Evolutionary conservation across 2,888 invertebrate species (phyloP).

Genomic region (Drosophila longiperda): DNA sequence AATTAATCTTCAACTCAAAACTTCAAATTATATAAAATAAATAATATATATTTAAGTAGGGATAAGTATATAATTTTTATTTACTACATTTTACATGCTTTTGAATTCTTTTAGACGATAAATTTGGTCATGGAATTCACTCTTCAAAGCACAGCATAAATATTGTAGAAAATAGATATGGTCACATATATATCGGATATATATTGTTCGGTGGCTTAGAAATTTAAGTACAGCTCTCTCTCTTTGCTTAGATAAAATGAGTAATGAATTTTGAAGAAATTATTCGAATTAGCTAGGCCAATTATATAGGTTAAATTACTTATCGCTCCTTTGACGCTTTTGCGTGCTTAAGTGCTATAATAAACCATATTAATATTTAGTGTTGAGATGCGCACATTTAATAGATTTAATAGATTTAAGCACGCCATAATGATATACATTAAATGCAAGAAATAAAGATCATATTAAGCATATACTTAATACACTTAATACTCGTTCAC

Average conservation of each 20-base stretch:
- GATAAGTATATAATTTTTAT: constrained; percentile 43
- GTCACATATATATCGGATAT: neutral
- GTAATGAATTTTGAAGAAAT: neutral
- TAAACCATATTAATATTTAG: constrained; percentile 7
- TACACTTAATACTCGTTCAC: constrained; percentile 7
- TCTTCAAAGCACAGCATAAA: constrained; percentile 26
- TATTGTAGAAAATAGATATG: neutral
- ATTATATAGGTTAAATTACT: constrained; percentile 33
- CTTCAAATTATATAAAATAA: constrained; percentile 11
- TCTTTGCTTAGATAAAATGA: neutral
- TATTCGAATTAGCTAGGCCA: constrained; percentile 40
- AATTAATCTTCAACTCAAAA: constrained; percentile 12
- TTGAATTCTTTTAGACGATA: constrained; percentile 42
- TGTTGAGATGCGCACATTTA: constrained; percentile 29
- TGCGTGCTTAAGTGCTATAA: constrained; percentile 21
- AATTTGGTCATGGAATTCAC: constrained; percentile 14
- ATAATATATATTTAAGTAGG: constrained; percentile 16
- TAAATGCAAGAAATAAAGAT: constrained; percentile 3
- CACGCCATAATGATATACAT: constrained; percentile 16
- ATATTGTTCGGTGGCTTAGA: neutral
- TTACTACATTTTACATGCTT: constrained; percentile 31
- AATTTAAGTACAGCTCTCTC: neutral
- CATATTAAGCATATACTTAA: constrained; percentile 8
- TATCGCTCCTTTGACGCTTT: constrained; percentile 12
- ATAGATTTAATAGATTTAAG: constrained; percentile 21